Percentiles rank a stretch among this genome's conserved stretches.
These are phyloP conservation scores for Argyresthia albistria DNA, from an alignment of 2,888 invertebrate genomes.

Conservation along the genomic window DNA sequence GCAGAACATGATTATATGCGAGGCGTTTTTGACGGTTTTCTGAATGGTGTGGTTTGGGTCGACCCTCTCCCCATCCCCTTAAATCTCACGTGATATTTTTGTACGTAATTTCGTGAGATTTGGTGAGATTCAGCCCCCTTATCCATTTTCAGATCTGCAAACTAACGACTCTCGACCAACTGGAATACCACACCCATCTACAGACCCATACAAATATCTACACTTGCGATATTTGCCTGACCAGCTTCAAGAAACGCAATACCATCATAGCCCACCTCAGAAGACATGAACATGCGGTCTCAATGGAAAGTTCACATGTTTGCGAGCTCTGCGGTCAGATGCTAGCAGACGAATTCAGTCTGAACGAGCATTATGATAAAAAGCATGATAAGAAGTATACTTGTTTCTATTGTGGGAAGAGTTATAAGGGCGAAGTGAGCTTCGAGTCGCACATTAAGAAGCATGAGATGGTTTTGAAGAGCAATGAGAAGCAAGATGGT, in stretches of 20 bases:
- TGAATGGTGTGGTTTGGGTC: too few relatives aligned
- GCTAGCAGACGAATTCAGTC: slow-evolving; percentile 22
- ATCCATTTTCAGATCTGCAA: slow-evolving; percentile 39
- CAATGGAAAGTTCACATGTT: slow-evolving; percentile 23
- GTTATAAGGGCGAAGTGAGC: slow-evolving; percentile 42
- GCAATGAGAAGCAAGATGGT: slow-evolving; percentile 19
- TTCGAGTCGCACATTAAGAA: slow-evolving; percentile 50
- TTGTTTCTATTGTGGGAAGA: slow-evolving; percentile 51
- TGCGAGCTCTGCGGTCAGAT: slow-evolving; percentile 49
- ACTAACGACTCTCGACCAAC: slow-evolving; percentile 33
- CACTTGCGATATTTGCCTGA: slow-evolving; percentile 39
- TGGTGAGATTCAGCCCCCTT: neutral
- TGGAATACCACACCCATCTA: slow-evolving; percentile 39
- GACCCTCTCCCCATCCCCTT: too few relatives aligned
- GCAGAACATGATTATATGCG: too few relatives aligned
- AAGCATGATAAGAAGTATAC: slow-evolving; percentile 45
- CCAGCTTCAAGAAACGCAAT: slow-evolving; percentile 38
- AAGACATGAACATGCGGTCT: slow-evolving; percentile 23
- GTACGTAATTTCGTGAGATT: too few relatives aligned
- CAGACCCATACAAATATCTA: slow-evolving; percentile 37
- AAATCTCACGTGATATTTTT: too few relatives aligned
- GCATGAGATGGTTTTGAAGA: slow-evolving; percentile 32
- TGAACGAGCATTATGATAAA: slow-evolving; percentile 32
- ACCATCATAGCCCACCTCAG: slow-evolving; percentile 42
- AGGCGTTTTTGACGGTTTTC: too few relatives aligned